Conservation (phyloP, 1,140 invertebrate genomes). For the Protaetia brevitarsis region DNA sequence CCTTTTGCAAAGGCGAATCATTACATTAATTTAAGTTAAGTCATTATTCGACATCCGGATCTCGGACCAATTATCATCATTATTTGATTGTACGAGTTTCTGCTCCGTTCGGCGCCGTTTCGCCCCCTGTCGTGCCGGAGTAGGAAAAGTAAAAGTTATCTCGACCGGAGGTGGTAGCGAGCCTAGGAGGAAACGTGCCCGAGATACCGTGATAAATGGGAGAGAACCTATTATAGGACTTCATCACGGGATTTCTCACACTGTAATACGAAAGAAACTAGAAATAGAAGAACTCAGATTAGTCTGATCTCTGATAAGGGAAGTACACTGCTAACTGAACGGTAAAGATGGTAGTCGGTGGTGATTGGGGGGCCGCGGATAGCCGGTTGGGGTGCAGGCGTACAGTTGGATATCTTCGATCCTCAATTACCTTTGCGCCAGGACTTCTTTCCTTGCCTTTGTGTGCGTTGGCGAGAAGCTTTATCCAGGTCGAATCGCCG, state of each 20-base stretch:
- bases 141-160: slow-evolving; percentile 31
- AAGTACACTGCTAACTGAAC: slow-evolving; percentile 26
- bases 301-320: slow-evolving; percentile 38
- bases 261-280: slow-evolving; percentile 40
- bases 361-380: not conserved
- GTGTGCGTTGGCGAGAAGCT: not conserved
- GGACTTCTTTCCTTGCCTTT: slow-evolving; percentile 23
- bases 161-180: not conserved
- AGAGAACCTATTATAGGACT: slow-evolving; percentile 39
- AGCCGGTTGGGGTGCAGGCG: not conserved
- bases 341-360: slow-evolving; percentile 3
- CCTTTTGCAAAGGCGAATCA: slow-evolving; percentile 32
- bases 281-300: slow-evolving; percentile 41
- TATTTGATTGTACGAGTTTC: slow-evolving; percentile 39
- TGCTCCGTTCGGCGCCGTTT: not conserved
- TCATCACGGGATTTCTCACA: slow-evolving; percentile 35
- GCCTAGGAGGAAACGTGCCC: slow-evolving; percentile 37
- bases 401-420: slow-evolving; percentile 22
- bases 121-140: not conserved
- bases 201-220: slow-evolving; percentile 44
- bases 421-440: slow-evolving; percentile 32
- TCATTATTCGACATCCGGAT: slow-evolving; percentile 40
- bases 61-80: slow-evolving; percentile 43
- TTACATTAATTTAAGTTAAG: slow-evolving; percentile 43
- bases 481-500: slow-evolving; percentile 22